phyloP scores from a whole-genome alignment of 2,888 invertebrate species.

The Galeopsomyia nigrocyanea region DNA sequence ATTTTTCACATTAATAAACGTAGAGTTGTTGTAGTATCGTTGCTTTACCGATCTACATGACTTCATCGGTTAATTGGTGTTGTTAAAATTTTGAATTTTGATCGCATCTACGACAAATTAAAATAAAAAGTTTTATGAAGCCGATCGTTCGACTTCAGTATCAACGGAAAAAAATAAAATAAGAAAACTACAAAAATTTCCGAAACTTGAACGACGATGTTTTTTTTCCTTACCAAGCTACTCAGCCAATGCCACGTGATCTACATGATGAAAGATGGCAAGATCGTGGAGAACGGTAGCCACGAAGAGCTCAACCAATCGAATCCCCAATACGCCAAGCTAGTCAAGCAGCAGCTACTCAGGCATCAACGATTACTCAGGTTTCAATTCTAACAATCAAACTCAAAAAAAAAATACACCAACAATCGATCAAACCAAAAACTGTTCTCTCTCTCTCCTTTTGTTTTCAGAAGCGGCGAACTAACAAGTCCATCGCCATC shows the following conservation, averaged over 20 bases:
- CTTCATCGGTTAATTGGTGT: too few species aligned
- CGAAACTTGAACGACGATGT: too few species aligned
- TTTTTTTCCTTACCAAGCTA: conserved; percentile 64
- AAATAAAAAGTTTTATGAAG: neutral
- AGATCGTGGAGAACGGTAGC: conserved; percentile 71
- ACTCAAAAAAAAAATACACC: too few species aligned
- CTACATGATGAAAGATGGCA: conserved; percentile 72
- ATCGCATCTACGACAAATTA: too few species aligned
- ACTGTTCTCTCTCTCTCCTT: neutral
- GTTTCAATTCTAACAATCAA: neutral
- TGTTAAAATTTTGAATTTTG: too few species aligned
- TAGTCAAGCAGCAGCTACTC: neutral
- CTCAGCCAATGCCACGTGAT: conserved; percentile 72
- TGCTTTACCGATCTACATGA: too few species aligned
- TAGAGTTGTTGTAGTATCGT: too few species aligned
- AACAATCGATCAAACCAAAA: neutral
- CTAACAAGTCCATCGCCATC: conserved; percentile 19
- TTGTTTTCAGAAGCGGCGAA: conserved; percentile 21
- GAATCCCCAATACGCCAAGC: conserved; percentile 15
- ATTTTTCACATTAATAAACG: too few species aligned
- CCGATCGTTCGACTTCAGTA: too few species aligned
- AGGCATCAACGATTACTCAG: conserved; percentile 10
- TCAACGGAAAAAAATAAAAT: too few species aligned
- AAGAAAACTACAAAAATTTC: too few species aligned
- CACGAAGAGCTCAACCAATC: conserved; percentile 69